phyloP scores from a whole-genome alignment of 1,140 invertebrate genomes.

The Leucophenga varia region DNA sequence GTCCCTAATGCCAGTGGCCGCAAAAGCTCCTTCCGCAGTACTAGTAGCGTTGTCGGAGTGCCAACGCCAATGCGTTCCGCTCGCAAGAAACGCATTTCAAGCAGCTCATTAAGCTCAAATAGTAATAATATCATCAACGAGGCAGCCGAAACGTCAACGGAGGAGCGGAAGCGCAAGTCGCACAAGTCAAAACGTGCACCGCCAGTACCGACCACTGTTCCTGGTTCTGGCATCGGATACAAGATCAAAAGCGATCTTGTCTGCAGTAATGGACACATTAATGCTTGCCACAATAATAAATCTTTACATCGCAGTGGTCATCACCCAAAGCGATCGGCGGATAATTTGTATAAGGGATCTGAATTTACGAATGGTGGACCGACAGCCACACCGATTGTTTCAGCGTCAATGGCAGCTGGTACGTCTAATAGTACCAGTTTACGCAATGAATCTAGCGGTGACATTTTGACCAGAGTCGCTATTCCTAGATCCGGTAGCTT shows the following conservation, averaged over 20 bases:
- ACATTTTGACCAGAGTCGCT: constrained; percentile 80
- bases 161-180: constrained; percentile 49
- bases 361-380: constrained; percentile 1
- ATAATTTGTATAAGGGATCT: too few species aligned
- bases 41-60: constrained; percentile 15
- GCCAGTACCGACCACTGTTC: constrained; percentile 35
- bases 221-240: constrained; percentile 14
- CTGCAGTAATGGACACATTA: constrained; percentile 41
- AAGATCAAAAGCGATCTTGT: constrained; percentile 16
- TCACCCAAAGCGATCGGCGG: too few species aligned
- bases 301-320: too few species aligned
- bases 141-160: constrained; percentile 44
- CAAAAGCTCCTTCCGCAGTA: constrained; percentile 47
- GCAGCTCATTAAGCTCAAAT: constrained; percentile 63
- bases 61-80: constrained; percentile 57
- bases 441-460: constrained; percentile 62
- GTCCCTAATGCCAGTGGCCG: constrained; percentile 26
- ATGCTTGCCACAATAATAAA: too few species aligned
- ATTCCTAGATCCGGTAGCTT: constrained; percentile 81
- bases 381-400: constrained; percentile 40
- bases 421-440: constrained; percentile 36
- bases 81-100: constrained; percentile 63
- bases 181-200: constrained; percentile 51
- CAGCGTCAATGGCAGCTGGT: constrained; percentile 56
- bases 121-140: constrained; percentile 59